Evolutionary conservation across 2,888 invertebrate species (phyloP), one percentile per base, ranked within the genome.

Genomic region (Noctua janthe): DNA sequence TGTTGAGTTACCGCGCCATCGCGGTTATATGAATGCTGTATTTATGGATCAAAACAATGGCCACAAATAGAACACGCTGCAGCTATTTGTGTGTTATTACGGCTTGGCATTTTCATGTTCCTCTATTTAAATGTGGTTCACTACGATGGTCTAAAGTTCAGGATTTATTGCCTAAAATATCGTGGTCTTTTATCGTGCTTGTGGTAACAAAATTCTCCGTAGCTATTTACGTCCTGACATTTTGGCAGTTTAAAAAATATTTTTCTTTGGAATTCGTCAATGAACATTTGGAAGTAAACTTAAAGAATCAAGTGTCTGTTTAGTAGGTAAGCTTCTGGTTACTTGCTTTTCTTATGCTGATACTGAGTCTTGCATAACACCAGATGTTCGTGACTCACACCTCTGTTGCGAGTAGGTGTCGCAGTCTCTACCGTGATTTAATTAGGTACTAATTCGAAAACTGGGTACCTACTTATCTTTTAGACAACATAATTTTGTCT

Each of bases 341-440:
- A 69, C 77, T 73, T 75, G 76, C 47, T 80, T 81, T 72, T 82
- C 73, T 78, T 71, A 72, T 82, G 78, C 82, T 80, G 77, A 85
- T 85, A 86, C 74, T 83, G 86, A 72, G 84, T 88, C 85, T 86
- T 89, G 87, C 87, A 91, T 91, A 94, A 95, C 91, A 91, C 94
- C 95, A 96, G 95, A 94, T 95, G 95, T 93, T 92, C 90, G 89
- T 96, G 95, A 96, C 90, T 96, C 95, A 96, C 89, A 75, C 35
- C 70, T 70, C 67, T 70, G 83, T 74, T 56, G 81, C 80, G 86
- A 89, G 95, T 95, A 94, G 95, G 95, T 94, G 94, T 93, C 88
- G 78, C 87, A 90, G 90, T 83, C 85, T 92, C 87, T 91, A 87
- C 88, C 81, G 79, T 89, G 90, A 90, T 89, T 90, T 88, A 91